Percentiles rank a stretch among this genome's conserved stretches.
Evolutionary conservation across 2,113 vertebrate genomes (phyloP).

Genomic region (Crotalus tigris): DNA sequence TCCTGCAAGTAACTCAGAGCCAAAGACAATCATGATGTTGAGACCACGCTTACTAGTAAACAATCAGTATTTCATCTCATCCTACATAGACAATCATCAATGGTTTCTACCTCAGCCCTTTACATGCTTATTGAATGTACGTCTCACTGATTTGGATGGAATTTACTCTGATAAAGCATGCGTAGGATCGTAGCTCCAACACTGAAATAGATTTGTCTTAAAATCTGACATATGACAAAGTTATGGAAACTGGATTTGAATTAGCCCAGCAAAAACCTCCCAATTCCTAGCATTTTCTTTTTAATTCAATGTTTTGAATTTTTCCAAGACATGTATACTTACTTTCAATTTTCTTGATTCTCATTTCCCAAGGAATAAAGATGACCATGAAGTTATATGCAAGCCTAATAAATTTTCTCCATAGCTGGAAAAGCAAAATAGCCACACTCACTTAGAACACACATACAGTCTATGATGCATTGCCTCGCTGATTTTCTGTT

Average conservation of each 20-base stretch:
- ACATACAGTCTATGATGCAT: not conserved
- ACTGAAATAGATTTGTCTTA: not conserved
- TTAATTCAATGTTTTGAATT: not conserved
- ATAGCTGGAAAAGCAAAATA: conserved; percentile 73
- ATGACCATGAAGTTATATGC: conserved; percentile 88
- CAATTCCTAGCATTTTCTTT: not conserved
- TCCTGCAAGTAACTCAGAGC: not conserved
- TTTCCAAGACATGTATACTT: conserved; percentile 57
- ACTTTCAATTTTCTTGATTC: conserved; percentile 99
- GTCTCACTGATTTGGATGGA: not conserved
- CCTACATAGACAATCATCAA: not conserved
- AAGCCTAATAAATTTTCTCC: conserved; percentile 85
- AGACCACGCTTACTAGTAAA: not conserved
- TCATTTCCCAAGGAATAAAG: conserved; percentile 97
- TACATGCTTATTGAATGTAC: no score
- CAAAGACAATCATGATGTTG: not conserved
- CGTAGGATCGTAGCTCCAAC: not conserved
- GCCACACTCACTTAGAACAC: not conserved
- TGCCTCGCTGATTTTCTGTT: not conserved
- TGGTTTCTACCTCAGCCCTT: not conserved
- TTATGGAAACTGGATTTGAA: not conserved
- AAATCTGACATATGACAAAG: not conserved
- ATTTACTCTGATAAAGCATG: not conserved
- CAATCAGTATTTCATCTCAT: not conserved
- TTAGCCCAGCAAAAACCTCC: not conserved